Base-by-base conservation (phyloP, 2,888 invertebrate genomes). In the Aproaerema taeniolella region DNA sequence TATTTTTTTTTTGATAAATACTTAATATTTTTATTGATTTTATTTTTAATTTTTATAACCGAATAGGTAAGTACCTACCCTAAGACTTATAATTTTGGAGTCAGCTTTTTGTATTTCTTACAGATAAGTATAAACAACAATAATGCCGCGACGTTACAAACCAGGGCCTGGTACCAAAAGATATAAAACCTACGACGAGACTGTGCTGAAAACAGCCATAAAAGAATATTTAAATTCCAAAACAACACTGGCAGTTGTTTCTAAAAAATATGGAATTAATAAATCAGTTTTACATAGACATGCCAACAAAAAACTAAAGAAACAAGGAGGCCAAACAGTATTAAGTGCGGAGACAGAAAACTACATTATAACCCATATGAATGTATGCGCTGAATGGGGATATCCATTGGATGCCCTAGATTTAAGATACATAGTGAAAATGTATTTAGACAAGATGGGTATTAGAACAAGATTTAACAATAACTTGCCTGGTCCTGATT, bases 401-500 rank as follows among this genome's bases (percentile, higher is more conserved):
- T 52, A 46, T 17, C 49, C 49, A 8, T 12, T 47, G 35, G 43
- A 47, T 31, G 28, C 42, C 15, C 16, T 33, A 3, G 46, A 49
- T 38, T 28, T 49, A 9, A 31, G 49, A 26, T 31, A 39, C 7
- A 31, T 45, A 15, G 42, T 42, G 20, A 33, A 36, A 30, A 10
- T 7, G 17, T 41, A 43, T 30, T 26, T 46, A 30, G 46, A 46
- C 32, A 38, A 35, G 17, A 2, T 32, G n/a, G 47, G 46, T 9
- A 28, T 48, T 7, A 39, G 6, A 0, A 26, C 39, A n/a, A 38
- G 14, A 40, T 50, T 56, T 31, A 49, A 49, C 36, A 30, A 49
- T 12, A 53, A 53, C 31, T 29, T 50, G 9, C 53, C 51, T 7
- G 51, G 53, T 5, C 42, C 39, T n/a, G 53, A 57, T 39, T 59